Base-by-base conservation (phyloP, 1,140 invertebrate genomes). In the Drosophila rhopaloa region DNA sequence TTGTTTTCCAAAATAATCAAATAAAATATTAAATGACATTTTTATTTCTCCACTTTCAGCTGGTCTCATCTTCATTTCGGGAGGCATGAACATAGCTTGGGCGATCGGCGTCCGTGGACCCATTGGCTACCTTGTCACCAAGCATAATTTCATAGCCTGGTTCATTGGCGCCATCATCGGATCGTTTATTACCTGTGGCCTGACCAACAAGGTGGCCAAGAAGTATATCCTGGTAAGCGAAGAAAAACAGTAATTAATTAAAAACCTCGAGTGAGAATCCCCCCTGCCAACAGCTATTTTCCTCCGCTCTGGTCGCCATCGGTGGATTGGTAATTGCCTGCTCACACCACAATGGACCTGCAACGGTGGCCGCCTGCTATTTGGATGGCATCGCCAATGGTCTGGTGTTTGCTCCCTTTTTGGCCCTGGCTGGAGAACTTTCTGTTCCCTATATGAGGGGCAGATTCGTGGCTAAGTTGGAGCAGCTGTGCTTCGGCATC, bases 41-140 rank as follows among this genome's bases (percentile, higher is more conserved):
- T 13, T 5, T 9, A 11, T 16, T 16, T 24, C 6, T 13, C 27
- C 19, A 5, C n/a, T 51, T 41, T 1, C 44, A 88, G 83, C 79
- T 70, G 32, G 51, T 2, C 53, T 90, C 5, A 85, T 88, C 57
- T 88, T 88, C 46, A 0, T 89, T 0, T 89, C 84, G 10, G 84
- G 84, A 44, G 84, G 84, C 29, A 72, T 89, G 80, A 88, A 84
- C 32, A 89, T 88, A 9, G 90, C 90, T 27, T 91, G 83, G 80
- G 63, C 79, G 53, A 16, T 74, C 10, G 83, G 83, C 1, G 83
- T 83, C 35, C 72, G 48, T n/a, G 58, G 11, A n/a, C 6, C 6
- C 3, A 44, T 14, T 0, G 3, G 0, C 4, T 59, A 50, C 8
- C 0, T 0, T 0, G 0, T 24, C 4, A 19, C 29, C 32, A 6